Evolutionary conservation across 30 jellyfish, hydroid and myxozoan species (phyloP).

Genomic region (Chironex yamaguchii): DNA sequence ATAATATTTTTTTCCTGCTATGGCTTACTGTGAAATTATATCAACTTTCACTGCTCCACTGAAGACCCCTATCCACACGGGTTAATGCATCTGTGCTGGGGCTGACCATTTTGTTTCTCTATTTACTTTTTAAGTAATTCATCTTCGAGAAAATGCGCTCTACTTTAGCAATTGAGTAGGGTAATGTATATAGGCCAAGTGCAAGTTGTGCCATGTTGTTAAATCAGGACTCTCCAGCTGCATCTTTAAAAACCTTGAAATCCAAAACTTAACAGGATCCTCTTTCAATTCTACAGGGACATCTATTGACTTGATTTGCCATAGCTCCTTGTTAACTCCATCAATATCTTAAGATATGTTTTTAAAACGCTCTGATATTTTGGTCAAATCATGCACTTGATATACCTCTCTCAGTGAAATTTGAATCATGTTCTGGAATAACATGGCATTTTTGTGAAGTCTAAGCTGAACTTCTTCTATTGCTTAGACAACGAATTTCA

Average conservation of each 20-base stretch:
- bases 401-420: slow-evolving; percentile 23
- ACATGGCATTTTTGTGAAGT: slow-evolving; percentile 23
- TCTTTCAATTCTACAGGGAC: slow-evolving; percentile 33
- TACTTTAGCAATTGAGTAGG: slow-evolving; percentile 59
- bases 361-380: slow-evolving; percentile 7
- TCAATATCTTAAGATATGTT: slow-evolving; percentile 28
- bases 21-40: no score
- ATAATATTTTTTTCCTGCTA: no score
- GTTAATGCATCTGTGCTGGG: slow-evolving; percentile 25
- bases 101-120: slow-evolving; percentile 49
- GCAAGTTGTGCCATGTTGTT: slow-evolving; percentile 53
- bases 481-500: slow-evolving; percentile 25
- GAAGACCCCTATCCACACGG: slow-evolving; percentile 16
- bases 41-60: no score
- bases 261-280: slow-evolving; percentile 27
- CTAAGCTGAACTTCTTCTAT: slow-evolving; percentile 37
- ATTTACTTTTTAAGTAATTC: slow-evolving; percentile 33
- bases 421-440: slow-evolving; percentile 22
- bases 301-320: slow-evolving; percentile 12
- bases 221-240: slow-evolving; percentile 46
- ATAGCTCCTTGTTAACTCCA: slow-evolving; percentile 38
- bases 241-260: slow-evolving; percentile 28
- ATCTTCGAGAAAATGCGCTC: slow-evolving; percentile 50
- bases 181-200: slow-evolving; percentile 20
- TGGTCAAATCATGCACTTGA: slow-evolving; percentile 20